These are phyloP conservation scores for Hedya salicella DNA, from an alignment of 2,888 invertebrate genomes.

Conservation along the genomic window DNA sequence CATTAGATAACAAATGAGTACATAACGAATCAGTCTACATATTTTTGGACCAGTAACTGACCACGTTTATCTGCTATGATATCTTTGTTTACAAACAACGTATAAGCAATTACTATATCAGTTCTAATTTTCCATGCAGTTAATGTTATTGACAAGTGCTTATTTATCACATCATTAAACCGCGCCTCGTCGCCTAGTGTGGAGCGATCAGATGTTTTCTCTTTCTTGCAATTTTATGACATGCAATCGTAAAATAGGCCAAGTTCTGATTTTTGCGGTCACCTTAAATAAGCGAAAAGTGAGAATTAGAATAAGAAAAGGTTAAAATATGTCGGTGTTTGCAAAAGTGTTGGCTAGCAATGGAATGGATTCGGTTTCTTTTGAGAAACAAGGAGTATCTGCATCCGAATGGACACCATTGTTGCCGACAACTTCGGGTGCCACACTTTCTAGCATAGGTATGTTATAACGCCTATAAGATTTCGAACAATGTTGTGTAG, in stretches of 20 bases:
- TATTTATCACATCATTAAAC: conserved; percentile 12
- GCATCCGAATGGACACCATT: conserved; percentile 69
- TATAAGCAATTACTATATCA: conserved; percentile 41
- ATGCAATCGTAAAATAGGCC: conserved; percentile 14
- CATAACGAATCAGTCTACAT: background rate
- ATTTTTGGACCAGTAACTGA: background rate
- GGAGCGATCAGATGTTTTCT: conserved; percentile 5
- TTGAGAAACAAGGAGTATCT: conserved; percentile 53
- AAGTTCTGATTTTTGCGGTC: conserved; percentile 16
- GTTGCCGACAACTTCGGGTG: conserved; percentile 52
- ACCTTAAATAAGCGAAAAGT: conserved; percentile 37
- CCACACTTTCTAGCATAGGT: conserved; percentile 50
- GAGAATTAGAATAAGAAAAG: conserved; percentile 30
- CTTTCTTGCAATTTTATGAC: conserved; percentile 2
- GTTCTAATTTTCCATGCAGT: conserved; percentile 46
- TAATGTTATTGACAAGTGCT: conserved; percentile 38
- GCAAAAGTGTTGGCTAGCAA: conserved; percentile 57
- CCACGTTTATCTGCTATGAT: conserved; percentile 13
- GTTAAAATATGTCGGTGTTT: conserved; percentile 53
- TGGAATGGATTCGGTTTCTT: conserved; percentile 54
- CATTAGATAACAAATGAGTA: background rate
- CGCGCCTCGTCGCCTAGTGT: background rate
- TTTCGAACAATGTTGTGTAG: background rate
- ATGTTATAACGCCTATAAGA: conserved; percentile 24
- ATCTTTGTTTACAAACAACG: conserved; percentile 43